Evolutionary conservation across 2,888 invertebrate species (phyloP), one percentile per base, ranked within the genome.

Genomic region (Sisyra nigra): DNA sequence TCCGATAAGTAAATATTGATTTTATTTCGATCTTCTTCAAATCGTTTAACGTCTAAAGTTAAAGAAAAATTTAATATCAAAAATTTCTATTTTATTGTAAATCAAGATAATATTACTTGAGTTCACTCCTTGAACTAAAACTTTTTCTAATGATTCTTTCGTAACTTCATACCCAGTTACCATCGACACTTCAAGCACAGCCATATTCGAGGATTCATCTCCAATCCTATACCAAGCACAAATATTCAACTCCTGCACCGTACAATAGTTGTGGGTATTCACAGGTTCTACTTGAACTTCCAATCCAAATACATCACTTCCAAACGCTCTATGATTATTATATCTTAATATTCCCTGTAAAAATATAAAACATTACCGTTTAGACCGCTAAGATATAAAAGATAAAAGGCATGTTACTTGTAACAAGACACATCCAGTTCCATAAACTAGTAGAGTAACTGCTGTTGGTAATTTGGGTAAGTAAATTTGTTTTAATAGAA

Each of bases 81-180:
- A n/a, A n/a, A n/a, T n/a, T n/a, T n/a, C n/a, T n/a, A n/a, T n/a
- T n/a, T n/a, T n/a, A n/a, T n/a, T 18, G 14, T 18, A 15, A 41
- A 17, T n/a, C 14, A 31, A 43, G 15, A 9, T 15, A 41, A 17
- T 34, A 17, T 41, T 15, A 31, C 14, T 44, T 30, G 19, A 14
- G 14, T 29, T 34, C 13, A 18, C 11, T 47, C 47, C 48, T 48
- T 40, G 31, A 13, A 67, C 61, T 1, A 75, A 58, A 18, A 76
- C 65, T 8, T 62, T 54, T 53, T 74, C 72, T 1, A 80, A 60
- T 1, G 68, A 65, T 0, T 65, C 58, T 5, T 72, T 68, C 50
- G 77, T 76, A 0, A 75, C 72, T 6, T 67, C 67, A 51, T 69
- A 79, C 1, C 78, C 78, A 2, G 74, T 72, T 7, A 79, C 76